These are phyloP conservation scores for Halocynthia aurantium DNA, from an alignment of 23 tunicate species.

Conservation along the genomic window DNA sequence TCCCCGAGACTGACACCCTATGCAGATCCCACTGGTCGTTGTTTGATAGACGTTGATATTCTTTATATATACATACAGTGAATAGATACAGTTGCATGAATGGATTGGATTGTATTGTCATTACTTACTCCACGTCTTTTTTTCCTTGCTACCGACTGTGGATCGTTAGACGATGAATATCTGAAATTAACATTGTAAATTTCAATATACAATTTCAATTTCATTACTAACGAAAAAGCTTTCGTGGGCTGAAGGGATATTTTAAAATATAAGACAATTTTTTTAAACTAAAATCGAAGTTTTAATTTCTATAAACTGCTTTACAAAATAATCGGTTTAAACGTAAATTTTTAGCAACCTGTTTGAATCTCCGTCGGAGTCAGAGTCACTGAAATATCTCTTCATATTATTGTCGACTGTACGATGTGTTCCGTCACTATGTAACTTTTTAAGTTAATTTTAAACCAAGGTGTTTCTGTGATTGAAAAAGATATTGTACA, in stretches of 20 bases:
- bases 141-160: slow-evolving; percentile 26
- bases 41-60: no score
- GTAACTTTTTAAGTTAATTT: no score
- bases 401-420: background rate
- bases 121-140: slow-evolving; percentile 23
- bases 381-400: slow-evolving; percentile 11
- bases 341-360: slow-evolving; percentile 1
- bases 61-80: no score
- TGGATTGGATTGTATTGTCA: background rate
- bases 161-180: slow-evolving; percentile 13
- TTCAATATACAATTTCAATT: background rate
- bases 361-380: background rate
- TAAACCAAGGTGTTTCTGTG: no score
- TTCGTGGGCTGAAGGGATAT: background rate
- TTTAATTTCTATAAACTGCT: no score
- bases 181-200: background rate
- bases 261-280: background rate
- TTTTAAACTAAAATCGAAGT: no score
- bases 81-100: no score
- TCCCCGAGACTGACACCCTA: no score
- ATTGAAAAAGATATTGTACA: no score
- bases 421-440: no score
- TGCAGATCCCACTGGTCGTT: no score
- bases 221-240: background rate
- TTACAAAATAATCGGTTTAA: background rate